Percentiles rank a stretch among this genome's conserved stretches.
Conservation (phyloP, 2,888 invertebrate genomes). For the Platerodrilus igneus region DNA sequence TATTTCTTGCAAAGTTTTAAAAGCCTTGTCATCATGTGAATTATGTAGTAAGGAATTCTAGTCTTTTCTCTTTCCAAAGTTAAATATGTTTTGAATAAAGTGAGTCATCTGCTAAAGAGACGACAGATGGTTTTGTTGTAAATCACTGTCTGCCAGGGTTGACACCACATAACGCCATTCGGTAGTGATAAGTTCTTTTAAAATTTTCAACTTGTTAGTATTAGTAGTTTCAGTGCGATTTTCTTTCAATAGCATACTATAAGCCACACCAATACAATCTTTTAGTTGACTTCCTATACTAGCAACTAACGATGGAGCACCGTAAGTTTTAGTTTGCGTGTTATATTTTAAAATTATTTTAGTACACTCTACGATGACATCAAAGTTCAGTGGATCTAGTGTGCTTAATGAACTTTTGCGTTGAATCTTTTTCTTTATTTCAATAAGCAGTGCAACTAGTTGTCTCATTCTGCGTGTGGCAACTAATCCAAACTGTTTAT, state of each 20-base stretch:
- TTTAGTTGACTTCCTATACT: conserved; percentile 8
- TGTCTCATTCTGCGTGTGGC: conserved; percentile 25
- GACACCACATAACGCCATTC: conserved; percentile 8
- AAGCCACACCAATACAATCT: conserved; percentile 4
- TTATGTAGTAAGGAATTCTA: no score
- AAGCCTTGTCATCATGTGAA: no score
- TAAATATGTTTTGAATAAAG: no score
- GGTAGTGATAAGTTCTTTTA: conserved; percentile 4
- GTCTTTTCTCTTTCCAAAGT: no score
- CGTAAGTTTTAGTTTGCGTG: conserved; percentile 12
- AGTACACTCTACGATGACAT: conserved; percentile 17
- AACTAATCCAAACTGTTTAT: conserved; percentile 19
- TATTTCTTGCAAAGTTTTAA: no score
- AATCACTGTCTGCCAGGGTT: conserved; percentile 3
- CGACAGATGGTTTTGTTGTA: conserved; percentile 3
- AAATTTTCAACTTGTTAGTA: conserved; percentile 1
- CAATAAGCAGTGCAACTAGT: conserved; percentile 19
- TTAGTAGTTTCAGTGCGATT: neutral
- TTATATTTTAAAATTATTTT: conserved; percentile 20
- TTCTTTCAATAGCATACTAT: neutral
- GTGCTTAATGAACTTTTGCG: conserved; percentile 11
- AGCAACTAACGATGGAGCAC: conserved; percentile 14
- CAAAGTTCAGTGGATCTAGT: conserved; percentile 17
- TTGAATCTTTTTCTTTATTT: conserved; percentile 15
- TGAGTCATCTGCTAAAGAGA: no score